A percentile compares a stretch with the other conserved stretches of the same genome.
Evolutionary conservation across 2,113 vertebrate genomes (phyloP).

Genomic region (Eubucco bourcierii): DNA sequence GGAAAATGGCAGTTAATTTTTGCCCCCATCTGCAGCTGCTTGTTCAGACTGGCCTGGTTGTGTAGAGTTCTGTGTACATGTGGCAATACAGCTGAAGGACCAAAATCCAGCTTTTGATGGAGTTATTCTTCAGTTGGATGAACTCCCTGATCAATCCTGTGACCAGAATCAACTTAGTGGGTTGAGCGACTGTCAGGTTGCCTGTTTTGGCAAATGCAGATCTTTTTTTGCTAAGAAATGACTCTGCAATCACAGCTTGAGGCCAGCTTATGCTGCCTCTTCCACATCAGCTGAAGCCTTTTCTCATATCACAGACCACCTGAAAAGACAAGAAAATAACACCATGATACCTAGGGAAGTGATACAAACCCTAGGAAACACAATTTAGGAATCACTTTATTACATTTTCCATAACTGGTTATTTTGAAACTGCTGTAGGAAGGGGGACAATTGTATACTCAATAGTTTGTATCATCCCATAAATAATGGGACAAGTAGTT

Average conservation of each 20-base stretch:
- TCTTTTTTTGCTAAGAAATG: neutral
- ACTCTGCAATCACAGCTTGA: neutral
- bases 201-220: neutral
- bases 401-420: neutral
- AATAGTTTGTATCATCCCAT: neutral
- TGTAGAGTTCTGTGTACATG: neutral
- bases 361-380: neutral
- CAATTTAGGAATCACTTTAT: neutral
- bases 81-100: neutral
- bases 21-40: neutral
- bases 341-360: neutral
- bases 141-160: neutral
- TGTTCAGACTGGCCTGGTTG: neutral
- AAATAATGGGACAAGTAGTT: neutral
- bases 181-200: neutral
- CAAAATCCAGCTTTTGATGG: neutral
- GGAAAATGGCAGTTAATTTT: neutral
- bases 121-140: neutral
- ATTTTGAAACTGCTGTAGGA: neutral
- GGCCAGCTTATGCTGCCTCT: neutral
- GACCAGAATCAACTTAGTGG: neutral
- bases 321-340: neutral
- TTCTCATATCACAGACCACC: neutral
- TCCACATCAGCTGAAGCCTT: neutral
- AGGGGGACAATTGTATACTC: neutral